A percentile compares a stretch with the other conserved stretches of the same genome.
Evolutionary conservation across 2,888 invertebrate species (phyloP).

Genomic region (Drosophila affinis): DNA sequence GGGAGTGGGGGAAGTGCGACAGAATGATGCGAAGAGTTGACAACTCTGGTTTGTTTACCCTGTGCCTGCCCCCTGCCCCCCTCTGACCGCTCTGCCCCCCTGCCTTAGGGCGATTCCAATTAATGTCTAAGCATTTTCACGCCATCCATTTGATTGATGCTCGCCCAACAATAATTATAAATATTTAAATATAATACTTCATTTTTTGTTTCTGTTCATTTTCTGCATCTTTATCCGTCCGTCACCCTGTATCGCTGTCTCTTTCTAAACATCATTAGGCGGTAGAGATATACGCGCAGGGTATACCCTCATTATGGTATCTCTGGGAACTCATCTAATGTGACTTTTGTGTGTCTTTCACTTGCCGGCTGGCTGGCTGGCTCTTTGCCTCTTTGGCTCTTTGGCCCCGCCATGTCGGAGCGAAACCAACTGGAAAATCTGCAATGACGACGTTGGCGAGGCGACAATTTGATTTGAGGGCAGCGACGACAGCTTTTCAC

Average conservation of each 20-base stretch:
- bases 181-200: slow-evolving; percentile 1
- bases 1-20: slow-evolving; percentile 16
- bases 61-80: neutral
- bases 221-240: neutral
- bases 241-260: neutral
- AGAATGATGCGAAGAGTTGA: slow-evolving; percentile 37
- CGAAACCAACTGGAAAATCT: slow-evolving; percentile 65
- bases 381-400: neutral
- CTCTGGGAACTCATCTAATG: slow-evolving; percentile 61
- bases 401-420: slow-evolving; percentile 22
- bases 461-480: slow-evolving; percentile 50
- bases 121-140: slow-evolving; percentile 64
- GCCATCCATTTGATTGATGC: slow-evolving; percentile 65
- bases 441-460: slow-evolving; percentile 30
- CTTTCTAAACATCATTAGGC: slow-evolving; percentile 37
- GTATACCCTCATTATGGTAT: slow-evolving; percentile 58
- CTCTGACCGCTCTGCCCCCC: slow-evolving; percentile 6
- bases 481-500: slow-evolving; percentile 35
- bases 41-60: slow-evolving; percentile 53
- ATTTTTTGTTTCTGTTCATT: neutral
- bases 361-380: neutral
- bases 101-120: slow-evolving; percentile 50
- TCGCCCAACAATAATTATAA: slow-evolving; percentile 26
- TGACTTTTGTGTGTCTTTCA: slow-evolving; percentile 51
- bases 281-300: slow-evolving; percentile 13